Evolutionary conservation across 2,888 invertebrate species (phyloP), one percentile per base, ranked within the genome.

Genomic region (Nesidiocoris tenuis): DNA sequence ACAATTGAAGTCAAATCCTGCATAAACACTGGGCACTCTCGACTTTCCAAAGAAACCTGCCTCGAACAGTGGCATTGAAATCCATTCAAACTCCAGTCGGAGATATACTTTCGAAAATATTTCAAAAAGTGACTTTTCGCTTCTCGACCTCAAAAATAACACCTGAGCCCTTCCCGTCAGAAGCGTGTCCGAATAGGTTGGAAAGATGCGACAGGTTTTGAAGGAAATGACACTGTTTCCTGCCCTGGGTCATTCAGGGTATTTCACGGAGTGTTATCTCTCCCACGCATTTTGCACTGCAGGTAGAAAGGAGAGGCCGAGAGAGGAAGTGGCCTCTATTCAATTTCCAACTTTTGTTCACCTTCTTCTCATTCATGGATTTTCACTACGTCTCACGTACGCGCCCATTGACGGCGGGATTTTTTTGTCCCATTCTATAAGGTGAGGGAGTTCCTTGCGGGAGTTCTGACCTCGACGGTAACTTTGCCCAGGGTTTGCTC

Each of bases 191-290:
- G n/a, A n/a, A n/a, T n/a, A n/a, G n/a, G n/a, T n/a, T n/a, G n/a
- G n/a, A 59, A 70, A 59, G 70, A 70, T 70, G 70, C 23, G 70
- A 70, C 70, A 70, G 70, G 70, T 70, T 70, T 70, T 23, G 70
- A 70, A 25, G 57, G 22, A 19, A 54, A 59, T 72, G 72, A 74
- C 64, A 74, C 64, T 74, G 74, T 74, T 74, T 74, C 74, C 65
- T 65, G 74, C 64, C 64, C 57, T 65, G 21, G 65, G 39, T 61
- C 74, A 74, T 74, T 74, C 23, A 74, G 24, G 24, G 74, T 59
- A 74, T 74, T 74, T 74, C 74, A 74, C 64, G 61, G 64, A 64
- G 56, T 57, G 74, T 74, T 74, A 74, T 74, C 74, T 72, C 63
- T 59, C 70, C n/a, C 70, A 59, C 59, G 23, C 59, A 57, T 39